phyloP scores from a whole-genome alignment of 2,113 vertebrate genomes.

The Psittacara wagleri region DNA sequence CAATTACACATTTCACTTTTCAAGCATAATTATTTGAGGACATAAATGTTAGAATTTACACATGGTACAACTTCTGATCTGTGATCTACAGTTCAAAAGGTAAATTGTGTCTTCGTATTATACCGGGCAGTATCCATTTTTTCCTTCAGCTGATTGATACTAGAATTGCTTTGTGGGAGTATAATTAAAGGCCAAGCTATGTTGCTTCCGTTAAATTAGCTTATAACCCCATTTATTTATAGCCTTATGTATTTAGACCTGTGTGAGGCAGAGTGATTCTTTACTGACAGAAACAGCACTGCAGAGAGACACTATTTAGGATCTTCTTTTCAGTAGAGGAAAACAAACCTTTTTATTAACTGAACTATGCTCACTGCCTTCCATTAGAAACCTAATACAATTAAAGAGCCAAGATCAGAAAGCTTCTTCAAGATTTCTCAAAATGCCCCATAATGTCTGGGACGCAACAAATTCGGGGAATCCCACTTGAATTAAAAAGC shows the following conservation, averaged over 20 bases:
- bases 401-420: background rate
- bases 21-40: background rate
- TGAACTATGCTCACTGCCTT: background rate
- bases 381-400: background rate
- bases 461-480: background rate
- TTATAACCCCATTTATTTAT: background rate
- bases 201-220: background rate
- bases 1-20: rapidly evolving
- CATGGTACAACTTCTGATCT: background rate
- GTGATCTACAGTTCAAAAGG: background rate
- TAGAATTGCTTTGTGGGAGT: background rate
- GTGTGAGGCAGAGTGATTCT: background rate
- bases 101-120: background rate
- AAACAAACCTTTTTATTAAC: background rate
- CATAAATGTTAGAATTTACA: background rate
- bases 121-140: background rate
- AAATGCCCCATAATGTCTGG: background rate
- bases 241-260: background rate
- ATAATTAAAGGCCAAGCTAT: background rate
- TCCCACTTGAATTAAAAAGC: background rate
- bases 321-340: background rate
- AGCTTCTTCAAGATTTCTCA: background rate
- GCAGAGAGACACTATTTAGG: background rate
- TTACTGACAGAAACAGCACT: background rate
- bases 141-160: background rate